These are phyloP conservation scores for Mus pahari DNA, from an alignment of 2,113 vertebrate species.

Conservation along the genomic window DNA sequence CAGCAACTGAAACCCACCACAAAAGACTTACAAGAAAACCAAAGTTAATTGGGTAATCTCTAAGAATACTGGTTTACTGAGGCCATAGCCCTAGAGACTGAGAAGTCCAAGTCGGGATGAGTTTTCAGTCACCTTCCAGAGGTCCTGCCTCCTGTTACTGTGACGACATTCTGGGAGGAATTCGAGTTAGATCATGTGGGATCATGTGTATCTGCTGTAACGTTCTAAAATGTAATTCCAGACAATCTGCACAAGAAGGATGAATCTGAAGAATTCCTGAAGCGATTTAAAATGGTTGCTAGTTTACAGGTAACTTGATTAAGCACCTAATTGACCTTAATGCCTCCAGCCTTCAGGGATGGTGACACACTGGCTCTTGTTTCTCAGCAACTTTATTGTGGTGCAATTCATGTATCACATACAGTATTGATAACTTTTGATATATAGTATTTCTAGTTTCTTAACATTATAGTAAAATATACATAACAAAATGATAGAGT, in stretches of 20 bases:
- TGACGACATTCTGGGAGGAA: not conserved
- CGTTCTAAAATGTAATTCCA: conserved; percentile 79
- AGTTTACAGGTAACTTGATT: conserved; percentile 90
- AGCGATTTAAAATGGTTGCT: conserved; percentile 91
- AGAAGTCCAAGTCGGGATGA: not conserved
- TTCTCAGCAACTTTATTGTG: not conserved
- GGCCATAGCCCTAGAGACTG: not conserved
- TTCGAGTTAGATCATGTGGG: not conserved
- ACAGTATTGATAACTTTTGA: not conserved
- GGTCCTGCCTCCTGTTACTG: not conserved
- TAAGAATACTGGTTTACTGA: not conserved
- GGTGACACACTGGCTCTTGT: not conserved
- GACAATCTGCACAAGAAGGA: conserved; percentile 91
- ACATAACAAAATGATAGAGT: not conserved
- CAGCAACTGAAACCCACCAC: not conserved
- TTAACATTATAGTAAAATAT: not conserved
- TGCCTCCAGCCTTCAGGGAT: not conserved
- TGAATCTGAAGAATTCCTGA: conserved; percentile 89
- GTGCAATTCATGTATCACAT: not conserved
- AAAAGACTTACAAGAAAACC: not conserved
- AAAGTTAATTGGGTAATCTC: not conserved
- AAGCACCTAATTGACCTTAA: not conserved
- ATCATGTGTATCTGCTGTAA: not conserved
- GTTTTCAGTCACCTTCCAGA: not conserved
- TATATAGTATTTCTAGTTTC: not conserved